Evolutionary conservation across 2,113 vertebrate species (phyloP).

Genomic region (Phoxinus phoxinus): DNA sequence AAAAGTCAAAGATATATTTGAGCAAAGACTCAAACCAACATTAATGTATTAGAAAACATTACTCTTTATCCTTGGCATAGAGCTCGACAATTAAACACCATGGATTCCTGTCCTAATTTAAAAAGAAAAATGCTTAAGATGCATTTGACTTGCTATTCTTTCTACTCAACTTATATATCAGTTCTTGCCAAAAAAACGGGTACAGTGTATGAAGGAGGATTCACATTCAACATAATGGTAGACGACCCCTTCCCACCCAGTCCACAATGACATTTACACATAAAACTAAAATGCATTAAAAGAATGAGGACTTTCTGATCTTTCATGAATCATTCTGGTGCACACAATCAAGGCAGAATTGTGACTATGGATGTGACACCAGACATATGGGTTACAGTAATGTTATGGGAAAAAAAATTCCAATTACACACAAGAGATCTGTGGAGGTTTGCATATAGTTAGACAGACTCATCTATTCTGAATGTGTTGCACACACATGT

Average conservation of each 20-base stretch:
- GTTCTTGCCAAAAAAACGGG: not conserved
- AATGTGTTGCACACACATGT: conserved; percentile 40
- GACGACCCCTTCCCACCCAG: conserved; percentile 1
- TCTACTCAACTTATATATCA: not conserved
- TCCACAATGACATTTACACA: not conserved
- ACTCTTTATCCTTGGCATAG: not conserved
- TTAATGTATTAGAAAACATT: not conserved
- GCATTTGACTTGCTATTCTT: not conserved
- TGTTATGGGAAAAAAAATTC: not conserved
- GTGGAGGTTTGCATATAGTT: conserved; percentile 3
- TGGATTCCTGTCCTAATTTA: not conserved
- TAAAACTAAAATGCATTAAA: not conserved
- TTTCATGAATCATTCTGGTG: not conserved
- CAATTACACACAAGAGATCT: not conserved
- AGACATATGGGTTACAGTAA: not conserved
- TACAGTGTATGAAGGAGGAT: not conserved
- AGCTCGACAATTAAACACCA: not conserved
- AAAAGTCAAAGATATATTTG: not conserved
- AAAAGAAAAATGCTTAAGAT: not conserved
- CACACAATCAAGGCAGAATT: not conserved
- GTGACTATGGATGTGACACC: not conserved
- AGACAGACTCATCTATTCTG: conserved; percentile 28
- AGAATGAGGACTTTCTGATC: not conserved
- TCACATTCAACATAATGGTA: not conserved
- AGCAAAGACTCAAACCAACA: not conserved